phyloP scores from a whole-genome alignment of 2,888 invertebrate genomes.

The Leptothorax acervorum region DNA sequence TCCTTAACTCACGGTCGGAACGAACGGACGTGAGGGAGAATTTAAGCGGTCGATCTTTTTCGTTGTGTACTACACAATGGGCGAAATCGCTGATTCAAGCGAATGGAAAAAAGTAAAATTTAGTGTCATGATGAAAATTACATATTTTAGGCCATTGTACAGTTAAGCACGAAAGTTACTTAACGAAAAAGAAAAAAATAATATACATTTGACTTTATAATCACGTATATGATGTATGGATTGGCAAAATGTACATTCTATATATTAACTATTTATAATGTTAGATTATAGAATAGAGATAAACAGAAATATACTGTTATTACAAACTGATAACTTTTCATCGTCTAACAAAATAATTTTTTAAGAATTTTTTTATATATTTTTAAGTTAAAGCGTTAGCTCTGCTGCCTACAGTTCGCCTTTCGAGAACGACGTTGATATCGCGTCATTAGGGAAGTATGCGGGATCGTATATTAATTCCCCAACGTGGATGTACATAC shows the following conservation, averaged over 20 bases:
- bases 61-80: neutral
- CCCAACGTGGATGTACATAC: conserved; percentile 34
- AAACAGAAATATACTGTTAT: neutral
- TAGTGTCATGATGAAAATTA: neutral
- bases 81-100: conserved; percentile 1
- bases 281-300: neutral
- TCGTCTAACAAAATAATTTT: neutral
- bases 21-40: conserved; percentile 73
- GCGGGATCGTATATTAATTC: conserved; percentile 68
- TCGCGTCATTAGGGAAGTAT: conserved; percentile 52
- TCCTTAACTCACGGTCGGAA: conserved; percentile 69
- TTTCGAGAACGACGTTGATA: conserved; percentile 29
- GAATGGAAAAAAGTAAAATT: neutral
- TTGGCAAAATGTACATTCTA: neutral
- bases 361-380: neutral
- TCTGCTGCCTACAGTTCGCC: neutral
- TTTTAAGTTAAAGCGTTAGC: conserved; percentile 7
- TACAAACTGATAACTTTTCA: neutral
- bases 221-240: neutral
- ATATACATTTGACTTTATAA: neutral
- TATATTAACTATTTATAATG: neutral
- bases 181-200: neutral
- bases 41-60: conserved; percentile 63
- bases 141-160: neutral
- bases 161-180: neutral